Evolutionary conservation across 1,140 invertebrate species (phyloP).

Genomic region (Frieseomelitta varia): DNA sequence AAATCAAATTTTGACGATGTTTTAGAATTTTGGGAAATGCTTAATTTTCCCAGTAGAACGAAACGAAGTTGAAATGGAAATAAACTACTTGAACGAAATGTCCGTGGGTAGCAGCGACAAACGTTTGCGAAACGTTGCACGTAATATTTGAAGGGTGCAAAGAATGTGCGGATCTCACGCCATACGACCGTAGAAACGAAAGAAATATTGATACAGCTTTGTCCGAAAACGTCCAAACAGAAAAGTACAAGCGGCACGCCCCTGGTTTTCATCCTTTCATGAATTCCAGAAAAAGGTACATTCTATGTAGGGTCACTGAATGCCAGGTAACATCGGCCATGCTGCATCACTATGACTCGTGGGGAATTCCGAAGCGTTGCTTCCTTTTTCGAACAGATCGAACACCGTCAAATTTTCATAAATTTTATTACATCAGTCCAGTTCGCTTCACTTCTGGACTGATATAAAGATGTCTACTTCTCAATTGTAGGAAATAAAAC

Average conservation of each 20-base stretch:
- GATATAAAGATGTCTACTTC: no score
- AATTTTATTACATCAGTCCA: neutral
- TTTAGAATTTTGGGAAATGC: neutral
- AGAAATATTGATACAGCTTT: constrained; percentile 68
- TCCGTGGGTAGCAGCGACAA: neutral
- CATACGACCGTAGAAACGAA: constrained; percentile 62
- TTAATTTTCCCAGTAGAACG: neutral
- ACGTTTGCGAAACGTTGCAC: neutral
- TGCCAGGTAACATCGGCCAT: neutral
- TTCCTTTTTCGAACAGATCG: neutral
- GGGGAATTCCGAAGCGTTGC: neutral
- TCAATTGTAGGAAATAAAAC: no score
- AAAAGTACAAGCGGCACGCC: constrained; percentile 34
- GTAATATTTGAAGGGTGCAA: neutral
- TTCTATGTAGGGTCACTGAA: constrained; percentile 9
- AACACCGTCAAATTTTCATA: neutral
- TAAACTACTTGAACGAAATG: neutral
- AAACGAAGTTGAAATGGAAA: neutral
- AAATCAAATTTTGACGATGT: neutral
- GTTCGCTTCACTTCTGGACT: no score
- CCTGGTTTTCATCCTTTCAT: constrained; percentile 16
- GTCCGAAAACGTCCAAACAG: constrained; percentile 58
- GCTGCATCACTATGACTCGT: neutral
- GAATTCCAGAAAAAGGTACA: neutral
- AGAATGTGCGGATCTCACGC: neutral